These are phyloP conservation scores for Chelidonichthys spinosus DNA, from an alignment of 2,797 vertebrate species.

Conservation along the genomic window DNA sequence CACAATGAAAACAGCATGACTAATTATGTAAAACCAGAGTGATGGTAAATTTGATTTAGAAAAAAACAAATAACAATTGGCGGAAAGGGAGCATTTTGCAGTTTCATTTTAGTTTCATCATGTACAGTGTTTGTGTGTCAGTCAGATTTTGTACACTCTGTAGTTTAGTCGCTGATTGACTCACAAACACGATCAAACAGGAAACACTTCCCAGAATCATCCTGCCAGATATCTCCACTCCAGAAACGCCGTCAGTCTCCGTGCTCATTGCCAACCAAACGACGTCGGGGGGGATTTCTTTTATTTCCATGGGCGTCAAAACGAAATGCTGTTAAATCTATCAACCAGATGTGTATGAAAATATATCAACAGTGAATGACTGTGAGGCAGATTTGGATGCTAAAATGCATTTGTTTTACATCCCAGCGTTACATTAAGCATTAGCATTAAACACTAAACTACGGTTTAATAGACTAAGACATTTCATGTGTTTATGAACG, in stretches of 20 bases:
- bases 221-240: slow-evolving; percentile 26
- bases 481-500: background rate
- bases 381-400: slow-evolving; percentile 4
- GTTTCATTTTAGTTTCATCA: background rate
- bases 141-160: background rate
- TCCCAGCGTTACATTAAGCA: background rate
- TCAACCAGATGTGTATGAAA: slow-evolving; percentile 6
- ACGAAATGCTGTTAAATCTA: slow-evolving; percentile 23
- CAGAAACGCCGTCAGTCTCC: slow-evolving; percentile 9
- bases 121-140: background rate
- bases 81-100: background rate
- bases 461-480: slow-evolving; percentile 6
- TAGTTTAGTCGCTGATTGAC: background rate
- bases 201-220: slow-evolving; percentile 8
- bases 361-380: slow-evolving; percentile 9
- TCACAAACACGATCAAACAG: background rate
- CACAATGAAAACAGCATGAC: background rate
- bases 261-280: slow-evolving; percentile 28
- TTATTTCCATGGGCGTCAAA: slow-evolving; percentile 33
- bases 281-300: slow-evolving; percentile 37
- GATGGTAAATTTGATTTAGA: background rate
- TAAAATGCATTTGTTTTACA: slow-evolving; percentile 18
- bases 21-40: background rate
- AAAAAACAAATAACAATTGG: background rate
- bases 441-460: background rate